phyloP scores from a whole-genome alignment of 2,797 vertebrate genomes.

The Manis pentadactyla region DNA sequence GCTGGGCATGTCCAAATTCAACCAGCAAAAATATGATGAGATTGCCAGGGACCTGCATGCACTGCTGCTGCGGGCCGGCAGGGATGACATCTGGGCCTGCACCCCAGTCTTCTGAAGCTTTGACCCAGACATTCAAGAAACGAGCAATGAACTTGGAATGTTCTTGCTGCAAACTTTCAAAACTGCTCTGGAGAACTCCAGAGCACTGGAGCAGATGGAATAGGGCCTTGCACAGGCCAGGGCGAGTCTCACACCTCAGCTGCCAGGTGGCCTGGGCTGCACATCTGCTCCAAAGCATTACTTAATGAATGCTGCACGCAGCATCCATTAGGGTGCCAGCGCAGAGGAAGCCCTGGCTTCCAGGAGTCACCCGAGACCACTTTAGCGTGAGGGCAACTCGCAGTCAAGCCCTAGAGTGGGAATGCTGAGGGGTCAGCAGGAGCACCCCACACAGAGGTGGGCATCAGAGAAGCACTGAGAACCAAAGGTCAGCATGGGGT shows the following conservation, averaged over 20 bases:
- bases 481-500: no score
- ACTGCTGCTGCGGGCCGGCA: slow-evolving; percentile 90
- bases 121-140: slow-evolving; percentile 95
- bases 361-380: neutral
- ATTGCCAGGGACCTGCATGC: slow-evolving; percentile 88
- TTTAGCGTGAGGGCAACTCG: neutral
- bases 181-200: slow-evolving; percentile 90
- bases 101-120: slow-evolving; percentile 93
- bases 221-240: slow-evolving; percentile 24
- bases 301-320: neutral
- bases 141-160: slow-evolving; percentile 93
- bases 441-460: neutral
- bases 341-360: neutral
- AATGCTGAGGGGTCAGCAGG: neutral
- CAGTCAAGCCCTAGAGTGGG: no score
- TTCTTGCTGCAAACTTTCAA: slow-evolving; percentile 93
- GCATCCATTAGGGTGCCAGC: rapidly evolving
- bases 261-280: neutral
- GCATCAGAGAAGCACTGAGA: neutral
- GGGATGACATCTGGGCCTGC: slow-evolving; percentile 90
- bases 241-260: neutral
- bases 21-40: slow-evolving; percentile 90
- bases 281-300: neutral
- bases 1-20: slow-evolving; percentile 87
- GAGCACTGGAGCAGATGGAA: slow-evolving; percentile 80